Conservation (phyloP, 2,797 vertebrate genomes). For the Manis crassicaudata region DNA sequence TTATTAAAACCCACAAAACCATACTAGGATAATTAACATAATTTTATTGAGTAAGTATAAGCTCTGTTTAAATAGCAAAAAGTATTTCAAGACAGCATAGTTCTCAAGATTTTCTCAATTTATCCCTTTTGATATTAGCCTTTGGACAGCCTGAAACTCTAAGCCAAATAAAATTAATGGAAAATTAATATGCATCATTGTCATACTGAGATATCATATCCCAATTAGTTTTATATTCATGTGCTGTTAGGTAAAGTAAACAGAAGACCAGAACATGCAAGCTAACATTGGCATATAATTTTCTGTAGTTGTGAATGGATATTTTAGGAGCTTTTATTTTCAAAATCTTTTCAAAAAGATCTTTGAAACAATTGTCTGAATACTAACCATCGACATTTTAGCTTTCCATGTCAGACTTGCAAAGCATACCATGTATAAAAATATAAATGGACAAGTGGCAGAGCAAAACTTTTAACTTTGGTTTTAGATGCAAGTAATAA, state of each 20-base stretch:
- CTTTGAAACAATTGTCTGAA: constrained; percentile 31
- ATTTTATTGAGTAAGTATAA: background rate
- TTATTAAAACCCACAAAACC: background rate
- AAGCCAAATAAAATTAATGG: background rate
- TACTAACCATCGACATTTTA: background rate
- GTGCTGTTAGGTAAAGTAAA: background rate
- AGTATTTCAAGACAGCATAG: background rate
- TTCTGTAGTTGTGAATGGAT: constrained; percentile 43
- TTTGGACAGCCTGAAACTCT: constrained; percentile 39
- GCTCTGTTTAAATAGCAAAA: background rate
- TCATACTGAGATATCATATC: background rate
- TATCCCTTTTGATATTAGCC: background rate
- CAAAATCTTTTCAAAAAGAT: constrained; percentile 58
- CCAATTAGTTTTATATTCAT: constrained; percentile 20
- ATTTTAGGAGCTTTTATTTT: constrained; percentile 63
- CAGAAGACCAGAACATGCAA: background rate
- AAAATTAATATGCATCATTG: constrained; percentile 46
- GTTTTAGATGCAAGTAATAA: background rate
- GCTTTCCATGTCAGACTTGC: background rate
- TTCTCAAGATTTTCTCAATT: background rate
- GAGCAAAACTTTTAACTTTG: background rate
- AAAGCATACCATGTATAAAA: background rate
- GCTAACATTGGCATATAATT: constrained; percentile 42
- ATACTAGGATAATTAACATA: background rate
- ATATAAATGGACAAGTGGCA: background rate